Conservation (phyloP, 2,797 vertebrate genomes). For the Trichosurus vulpecula region DNA sequence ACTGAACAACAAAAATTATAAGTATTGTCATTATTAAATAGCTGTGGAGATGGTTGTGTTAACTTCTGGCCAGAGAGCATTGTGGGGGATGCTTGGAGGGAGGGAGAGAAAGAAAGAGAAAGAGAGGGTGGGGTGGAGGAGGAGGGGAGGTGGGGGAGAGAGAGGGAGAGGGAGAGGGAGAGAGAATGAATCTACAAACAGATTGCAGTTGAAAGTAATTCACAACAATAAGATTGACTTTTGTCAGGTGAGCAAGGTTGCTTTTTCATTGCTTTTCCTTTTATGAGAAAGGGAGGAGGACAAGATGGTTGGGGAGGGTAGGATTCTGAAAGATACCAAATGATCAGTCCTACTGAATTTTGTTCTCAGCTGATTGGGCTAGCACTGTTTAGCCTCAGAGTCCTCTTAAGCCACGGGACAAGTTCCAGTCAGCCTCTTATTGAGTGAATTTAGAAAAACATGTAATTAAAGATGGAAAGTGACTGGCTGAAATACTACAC, state of each 20-base stretch:
- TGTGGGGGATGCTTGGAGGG: background rate
- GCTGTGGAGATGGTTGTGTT: background rate
- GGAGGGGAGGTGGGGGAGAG: background rate
- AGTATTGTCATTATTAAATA: background rate
- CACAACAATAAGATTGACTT: background rate
- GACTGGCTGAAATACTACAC: background rate
- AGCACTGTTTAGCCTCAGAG: background rate
- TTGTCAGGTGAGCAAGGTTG: background rate
- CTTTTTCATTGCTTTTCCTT: background rate
- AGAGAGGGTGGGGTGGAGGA: background rate
- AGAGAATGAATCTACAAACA: background rate
- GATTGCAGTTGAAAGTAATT: background rate
- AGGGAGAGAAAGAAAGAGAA: fast-evolving
- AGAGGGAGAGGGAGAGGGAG: background rate
- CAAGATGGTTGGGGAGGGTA: background rate
- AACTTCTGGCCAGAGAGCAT: background rate
- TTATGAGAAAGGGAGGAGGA: background rate
- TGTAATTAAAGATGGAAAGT: background rate
- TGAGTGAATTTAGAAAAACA: background rate
- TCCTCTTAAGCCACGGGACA: background rate
- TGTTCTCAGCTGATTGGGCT: background rate
- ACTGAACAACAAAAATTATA: background rate
- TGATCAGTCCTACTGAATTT: background rate
- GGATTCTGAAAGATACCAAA: background rate
- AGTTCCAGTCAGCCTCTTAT: background rate